phyloP scores from a whole-genome alignment of 2,113 vertebrate genomes.

The Platichthys flesus region DNA sequence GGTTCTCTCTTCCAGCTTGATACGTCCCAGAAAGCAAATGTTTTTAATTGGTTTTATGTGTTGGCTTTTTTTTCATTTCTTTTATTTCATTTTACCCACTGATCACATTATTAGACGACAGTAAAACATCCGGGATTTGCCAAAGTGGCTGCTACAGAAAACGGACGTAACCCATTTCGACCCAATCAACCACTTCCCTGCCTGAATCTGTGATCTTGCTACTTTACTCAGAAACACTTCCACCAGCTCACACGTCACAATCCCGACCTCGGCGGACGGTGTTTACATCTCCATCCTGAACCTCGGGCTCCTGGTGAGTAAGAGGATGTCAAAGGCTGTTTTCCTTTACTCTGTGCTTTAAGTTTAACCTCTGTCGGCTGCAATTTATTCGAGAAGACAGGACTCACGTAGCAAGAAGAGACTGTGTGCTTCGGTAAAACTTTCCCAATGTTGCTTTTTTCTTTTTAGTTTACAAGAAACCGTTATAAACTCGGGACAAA shows the following conservation, averaged over 20 bases:
- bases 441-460: not conserved
- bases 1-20: not conserved
- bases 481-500: conserved; percentile 6
- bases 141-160: conserved; percentile 59
- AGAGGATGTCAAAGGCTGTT: no score
- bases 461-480: not conserved
- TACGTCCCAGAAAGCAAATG: not conserved
- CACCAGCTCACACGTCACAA: no score
- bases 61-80: no score
- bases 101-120: not conserved
- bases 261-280: no score
- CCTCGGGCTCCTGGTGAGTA: no score
- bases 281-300: no score
- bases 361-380: not conserved
- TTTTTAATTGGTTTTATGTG: not conserved
- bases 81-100: not conserved
- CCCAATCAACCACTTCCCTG: not conserved
- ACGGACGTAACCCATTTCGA: conserved; percentile 13
- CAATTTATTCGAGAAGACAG: not conserved
- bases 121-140: not conserved
- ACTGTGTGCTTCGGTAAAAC: not conserved
- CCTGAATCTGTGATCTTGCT: not conserved
- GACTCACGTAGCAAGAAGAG: not conserved
- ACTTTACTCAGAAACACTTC: not conserved
- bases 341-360: conserved; percentile 37